Percentiles rank a stretch among this genome's conserved stretches.
Evolutionary conservation across 2,888 invertebrate genomes (phyloP).

Genomic region (Dyspetes luteomarginatus): DNA sequence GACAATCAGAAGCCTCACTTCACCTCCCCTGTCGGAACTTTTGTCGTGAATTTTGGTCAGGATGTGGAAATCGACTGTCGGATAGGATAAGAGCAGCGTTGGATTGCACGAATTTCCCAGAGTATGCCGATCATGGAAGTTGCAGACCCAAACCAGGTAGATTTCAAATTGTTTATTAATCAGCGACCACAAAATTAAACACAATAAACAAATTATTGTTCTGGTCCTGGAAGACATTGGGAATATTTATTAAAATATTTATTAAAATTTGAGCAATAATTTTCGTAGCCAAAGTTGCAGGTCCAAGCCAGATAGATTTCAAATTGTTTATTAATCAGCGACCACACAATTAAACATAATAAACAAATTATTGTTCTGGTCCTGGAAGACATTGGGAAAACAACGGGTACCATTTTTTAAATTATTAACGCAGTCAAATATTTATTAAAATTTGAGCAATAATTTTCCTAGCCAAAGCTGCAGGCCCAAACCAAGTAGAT

Average conservation of each 20-base stretch:
- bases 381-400: too few relatives aligned
- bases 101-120: slow-evolving; percentile 92
- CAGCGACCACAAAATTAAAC: slow-evolving; percentile 5
- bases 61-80: slow-evolving; percentile 91
- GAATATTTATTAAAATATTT: too few relatives aligned
- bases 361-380: too few relatives aligned
- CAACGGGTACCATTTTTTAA: too few relatives aligned
- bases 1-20: slow-evolving; percentile 84
- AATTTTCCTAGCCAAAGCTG: too few relatives aligned
- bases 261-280: too few relatives aligned
- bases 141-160: slow-evolving; percentile 91
- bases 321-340: neutral
- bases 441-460: too few relatives aligned
- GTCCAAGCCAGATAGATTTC: slow-evolving; percentile 89
- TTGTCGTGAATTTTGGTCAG: slow-evolving; percentile 92
- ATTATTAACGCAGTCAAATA: too few relatives aligned
- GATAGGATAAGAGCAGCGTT: slow-evolving; percentile 89
- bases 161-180: neutral
- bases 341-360: slow-evolving; percentile 6
- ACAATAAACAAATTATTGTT: slow-evolving; percentile 1
- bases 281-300: too few relatives aligned
- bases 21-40: slow-evolving; percentile 92
- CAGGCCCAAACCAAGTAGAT: slow-evolving; percentile 90
- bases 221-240: too few relatives aligned
- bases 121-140: slow-evolving; percentile 89